A percentile compares a stretch with the other conserved stretches of the same genome.
phyloP scores from a whole-genome alignment of 2,888 invertebrate genomes.

The Dicyrtoma fusca region DNA sequence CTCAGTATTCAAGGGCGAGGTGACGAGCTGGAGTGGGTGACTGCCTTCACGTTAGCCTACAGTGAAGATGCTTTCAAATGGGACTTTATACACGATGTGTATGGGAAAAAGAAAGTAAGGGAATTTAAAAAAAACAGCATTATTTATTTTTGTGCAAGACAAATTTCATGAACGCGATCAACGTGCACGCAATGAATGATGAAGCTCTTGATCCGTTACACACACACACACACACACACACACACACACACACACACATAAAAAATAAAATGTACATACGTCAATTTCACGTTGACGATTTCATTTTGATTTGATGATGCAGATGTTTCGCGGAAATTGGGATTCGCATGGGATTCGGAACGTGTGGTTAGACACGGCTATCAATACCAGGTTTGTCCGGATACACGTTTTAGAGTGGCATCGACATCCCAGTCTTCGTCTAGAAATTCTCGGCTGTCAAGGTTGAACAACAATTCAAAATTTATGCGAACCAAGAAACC shows the following conservation, averaged over 20 bases:
- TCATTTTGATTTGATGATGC: conserved; percentile 33
- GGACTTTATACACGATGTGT: conserved; percentile 62
- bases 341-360: conserved; percentile 62
- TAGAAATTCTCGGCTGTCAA: conserved; percentile 64
- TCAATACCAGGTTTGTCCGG: conserved; percentile 62
- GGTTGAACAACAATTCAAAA: conserved; percentile 58
- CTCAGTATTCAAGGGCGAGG: conserved; percentile 59
- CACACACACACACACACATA: background rate
- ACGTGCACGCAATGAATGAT: background rate
- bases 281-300: conserved; percentile 13
- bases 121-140: background rate
- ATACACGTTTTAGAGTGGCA: conserved; percentile 63
- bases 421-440: conserved; percentile 62
- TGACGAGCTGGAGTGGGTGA: conserved; percentile 63
- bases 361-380: conserved; percentile 62
- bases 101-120: conserved; percentile 62
- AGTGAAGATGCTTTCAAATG: conserved; percentile 63
- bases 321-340: conserved; percentile 63
- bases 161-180: background rate
- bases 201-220: background rate
- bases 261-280: background rate
- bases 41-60: conserved; percentile 62
- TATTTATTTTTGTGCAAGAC: background rate
- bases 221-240: conserved; percentile 3
- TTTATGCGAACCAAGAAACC: background rate